Evolutionary conservation across 1,140 invertebrate species (phyloP).

Genomic region (Drosophila novamexicana): DNA sequence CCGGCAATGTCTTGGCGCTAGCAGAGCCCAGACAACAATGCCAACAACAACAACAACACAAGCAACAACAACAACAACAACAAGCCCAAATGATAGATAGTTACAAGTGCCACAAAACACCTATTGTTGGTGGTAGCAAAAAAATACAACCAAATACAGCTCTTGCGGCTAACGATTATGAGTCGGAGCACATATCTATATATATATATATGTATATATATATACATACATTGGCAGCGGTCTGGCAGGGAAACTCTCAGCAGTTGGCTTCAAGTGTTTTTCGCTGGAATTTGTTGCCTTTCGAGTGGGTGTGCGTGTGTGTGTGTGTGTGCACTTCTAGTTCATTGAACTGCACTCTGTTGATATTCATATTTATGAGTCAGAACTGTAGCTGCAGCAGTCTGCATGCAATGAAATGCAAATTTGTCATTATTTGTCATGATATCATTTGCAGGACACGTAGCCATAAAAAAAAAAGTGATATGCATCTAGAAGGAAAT

Average conservation of each 20-base stretch:
- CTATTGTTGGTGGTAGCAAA: slow-evolving; percentile 28
- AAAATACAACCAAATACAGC: slow-evolving; percentile 33
- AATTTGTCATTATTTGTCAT: slow-evolving; percentile 76
- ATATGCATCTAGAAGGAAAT: slow-evolving; percentile 40
- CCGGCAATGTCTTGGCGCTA: slow-evolving; percentile 63
- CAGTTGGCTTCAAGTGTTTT: slow-evolving; percentile 35
- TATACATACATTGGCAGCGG: slow-evolving; percentile 2
- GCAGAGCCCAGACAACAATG: slow-evolving; percentile 61
- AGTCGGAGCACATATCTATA: slow-evolving; percentile 15
- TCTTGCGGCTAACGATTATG: slow-evolving; percentile 65
- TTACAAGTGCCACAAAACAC: slow-evolving; percentile 65
- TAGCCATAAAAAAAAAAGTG: slow-evolving; percentile 8
- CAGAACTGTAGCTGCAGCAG: slow-evolving; percentile 10
- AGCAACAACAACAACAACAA: slow-evolving; percentile 51
- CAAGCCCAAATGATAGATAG: slow-evolving; percentile 71
- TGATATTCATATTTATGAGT: slow-evolving; percentile 72
- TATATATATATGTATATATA: slow-evolving; percentile 6
- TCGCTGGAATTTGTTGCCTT: slow-evolving; percentile 33
- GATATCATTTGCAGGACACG: slow-evolving; percentile 46
- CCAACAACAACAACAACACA: slow-evolving; percentile 42
- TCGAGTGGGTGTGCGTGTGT: slow-evolving; percentile 10
- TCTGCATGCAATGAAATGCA: slow-evolving; percentile 59
- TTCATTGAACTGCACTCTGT: slow-evolving; percentile 57
- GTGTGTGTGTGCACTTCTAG: slow-evolving; percentile 25
- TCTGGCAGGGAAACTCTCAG: slow-evolving; percentile 17